These are phyloP conservation scores for Parnassius glacialis DNA, from an alignment of 2,888 invertebrate genomes.

Conservation along the genomic window DNA sequence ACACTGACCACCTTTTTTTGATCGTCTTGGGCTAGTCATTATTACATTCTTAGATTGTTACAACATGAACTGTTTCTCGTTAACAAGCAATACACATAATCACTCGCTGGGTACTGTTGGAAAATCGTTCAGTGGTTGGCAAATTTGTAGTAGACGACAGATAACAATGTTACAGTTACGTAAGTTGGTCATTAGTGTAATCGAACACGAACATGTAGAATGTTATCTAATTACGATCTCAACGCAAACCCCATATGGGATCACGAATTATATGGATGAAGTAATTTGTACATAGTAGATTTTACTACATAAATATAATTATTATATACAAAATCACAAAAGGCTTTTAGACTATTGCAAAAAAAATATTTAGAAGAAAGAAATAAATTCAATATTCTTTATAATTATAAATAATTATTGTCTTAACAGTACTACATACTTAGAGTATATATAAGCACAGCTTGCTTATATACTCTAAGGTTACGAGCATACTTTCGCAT, in stretches of 20 bases:
- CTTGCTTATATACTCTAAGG: too few relatives aligned
- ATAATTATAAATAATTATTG: too few relatives aligned
- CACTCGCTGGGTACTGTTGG: constrained; percentile 33
- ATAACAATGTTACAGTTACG: constrained; percentile 38
- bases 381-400: too few relatives aligned
- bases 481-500: too few relatives aligned
- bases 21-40: constrained; percentile 78
- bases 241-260: constrained; percentile 65
- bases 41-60: constrained; percentile 60
- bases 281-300: constrained; percentile 5
- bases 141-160: constrained; percentile 37
- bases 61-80: constrained; percentile 34
- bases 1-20: constrained; percentile 69
- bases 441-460: too few relatives aligned
- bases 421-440: too few relatives aligned
- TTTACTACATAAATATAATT: constrained; percentile 6
- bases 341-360: too few relatives aligned
- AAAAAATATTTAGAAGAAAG: too few relatives aligned
- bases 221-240: constrained; percentile 75
- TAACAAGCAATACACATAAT: constrained; percentile 15
- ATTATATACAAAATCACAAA: neutral
- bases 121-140: constrained; percentile 48
- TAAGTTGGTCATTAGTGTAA: constrained; percentile 55
- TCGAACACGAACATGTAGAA: constrained; percentile 58
- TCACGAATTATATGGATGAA: constrained; percentile 27